phyloP scores from a whole-genome alignment of 2,797 vertebrate species.

The Hemitrygon akajei region DNA sequence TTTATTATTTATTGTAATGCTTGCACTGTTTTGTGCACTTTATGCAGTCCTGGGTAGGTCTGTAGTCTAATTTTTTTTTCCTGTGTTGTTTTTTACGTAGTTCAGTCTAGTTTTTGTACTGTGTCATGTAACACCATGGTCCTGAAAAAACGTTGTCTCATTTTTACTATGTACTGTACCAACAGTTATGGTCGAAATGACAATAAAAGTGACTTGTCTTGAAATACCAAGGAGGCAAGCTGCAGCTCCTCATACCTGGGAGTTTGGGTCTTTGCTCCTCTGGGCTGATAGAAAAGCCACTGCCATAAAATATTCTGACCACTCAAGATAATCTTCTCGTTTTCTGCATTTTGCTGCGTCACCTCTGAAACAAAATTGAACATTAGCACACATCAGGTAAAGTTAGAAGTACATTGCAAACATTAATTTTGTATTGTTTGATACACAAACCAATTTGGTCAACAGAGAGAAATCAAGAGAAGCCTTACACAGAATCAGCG shows the following conservation, averaged over 20 bases:
- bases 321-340: slow-evolving; percentile 85
- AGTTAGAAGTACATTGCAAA: not conserved
- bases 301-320: slow-evolving; percentile 97
- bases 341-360: slow-evolving; percentile 58
- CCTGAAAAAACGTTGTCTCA: too few relatives aligned
- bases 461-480: not conserved
- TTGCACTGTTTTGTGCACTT: too few relatives aligned
- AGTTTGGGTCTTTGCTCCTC: slow-evolving; percentile 92
- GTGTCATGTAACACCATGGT: too few relatives aligned
- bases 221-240: not conserved
- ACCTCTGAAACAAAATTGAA: slow-evolving; percentile 35
- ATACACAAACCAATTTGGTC: not conserved
- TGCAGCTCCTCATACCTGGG: slow-evolving; percentile 62
- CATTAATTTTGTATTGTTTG: not conserved
- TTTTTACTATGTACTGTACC: too few relatives aligned
- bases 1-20: too few relatives aligned
- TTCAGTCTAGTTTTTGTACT: too few relatives aligned
- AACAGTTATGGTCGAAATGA: too few relatives aligned
- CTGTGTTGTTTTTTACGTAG: too few relatives aligned
- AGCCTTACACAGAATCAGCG: not conserved
- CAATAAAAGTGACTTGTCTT: too few relatives aligned
- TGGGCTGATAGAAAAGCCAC: slow-evolving; percentile 93
- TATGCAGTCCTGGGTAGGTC: too few relatives aligned
- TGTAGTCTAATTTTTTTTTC: too few relatives aligned
- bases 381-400: not conserved